phyloP scores from a whole-genome alignment of 2,113 vertebrate species.

The Aspiorhynchus laticeps region DNA sequence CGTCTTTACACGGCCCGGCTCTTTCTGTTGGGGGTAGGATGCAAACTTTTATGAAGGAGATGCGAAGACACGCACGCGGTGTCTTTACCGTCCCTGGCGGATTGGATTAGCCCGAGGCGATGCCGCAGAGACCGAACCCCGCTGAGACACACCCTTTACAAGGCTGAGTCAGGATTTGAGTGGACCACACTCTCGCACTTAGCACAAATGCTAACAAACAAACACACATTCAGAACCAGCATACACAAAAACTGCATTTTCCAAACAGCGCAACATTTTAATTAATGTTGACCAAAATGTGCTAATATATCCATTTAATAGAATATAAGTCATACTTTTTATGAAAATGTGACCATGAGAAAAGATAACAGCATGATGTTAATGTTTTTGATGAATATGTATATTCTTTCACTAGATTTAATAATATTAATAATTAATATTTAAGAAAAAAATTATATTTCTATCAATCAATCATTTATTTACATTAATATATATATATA shows the following conservation, averaged over 20 bases:
- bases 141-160: constrained; percentile 35
- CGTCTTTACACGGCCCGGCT: constrained; percentile 29
- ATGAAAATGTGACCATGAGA: too few species aligned
- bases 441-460: too few species aligned
- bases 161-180: constrained; percentile 27
- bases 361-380: too few species aligned
- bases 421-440: too few species aligned
- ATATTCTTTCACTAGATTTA: too few species aligned
- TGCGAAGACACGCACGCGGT: constrained; percentile 17
- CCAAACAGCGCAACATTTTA: too few species aligned
- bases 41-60: constrained; percentile 43
- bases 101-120: constrained; percentile 54
- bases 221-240: background rate
- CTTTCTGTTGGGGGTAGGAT: constrained; percentile 45
- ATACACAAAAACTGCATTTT: background rate
- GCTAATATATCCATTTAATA: background rate
- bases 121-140: constrained; percentile 36
- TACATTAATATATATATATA: too few species aligned
- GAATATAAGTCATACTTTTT: too few species aligned
- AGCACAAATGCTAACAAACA: constrained; percentile 21
- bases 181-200: background rate
- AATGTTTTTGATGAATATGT: too few species aligned
- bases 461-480: too few species aligned
- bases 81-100: constrained; percentile 24
- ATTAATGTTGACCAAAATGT: too few species aligned